Evolutionary conservation across 1,140 invertebrate species (phyloP), one percentile per base, ranked within the genome.

Genomic region (Protaetia brevitarsis): DNA sequence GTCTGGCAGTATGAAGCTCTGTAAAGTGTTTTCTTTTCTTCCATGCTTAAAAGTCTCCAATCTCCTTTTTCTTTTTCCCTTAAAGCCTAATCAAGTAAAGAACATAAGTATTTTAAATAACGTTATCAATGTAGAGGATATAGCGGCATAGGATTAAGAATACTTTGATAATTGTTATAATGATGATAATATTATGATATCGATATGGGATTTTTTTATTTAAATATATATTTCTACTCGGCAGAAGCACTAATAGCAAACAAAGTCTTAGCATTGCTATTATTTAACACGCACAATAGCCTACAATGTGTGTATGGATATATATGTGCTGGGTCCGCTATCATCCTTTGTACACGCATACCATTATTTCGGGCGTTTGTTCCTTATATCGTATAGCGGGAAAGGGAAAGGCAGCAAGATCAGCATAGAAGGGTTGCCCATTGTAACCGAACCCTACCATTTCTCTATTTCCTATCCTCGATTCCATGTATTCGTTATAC

Each of bases 361-460:
- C 84, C 77, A 78, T 64, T 73, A 87, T 75, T 63, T 89, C 87
- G 3, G 86, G 77, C 6, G 85, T 85, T 13, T 81, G 79, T 77
- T 86, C 82, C 74, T 82, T 86, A 73, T 86, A 94, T 57, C 90
- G 78, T 66, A 93, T 84, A n/a, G 89, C 86, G 31, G 91, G 91
- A 73, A 85, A 83, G 1, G 91, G 91, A 65, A 81, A 85, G 59
- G 85, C 84, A 3, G 71, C 5, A 23, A 79, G 71, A 74, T 94
- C 91, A 5, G 85, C 71, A 71, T 93, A 94, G 29, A 30, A 73
- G 4, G 82, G 78, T 51, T 80, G 71, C 2, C 88, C 88, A 78
- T 89, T 90, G 2, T 81, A 72, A 37, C 91, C 90, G 78, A 76
- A 86, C 7, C 90, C 90, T 64, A 93, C 90, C 31, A 91, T 78